These are phyloP conservation scores for Ceratosolen fusciceps DNA, from an alignment of 1,140 invertebrate species.

Conservation along the genomic window DNA sequence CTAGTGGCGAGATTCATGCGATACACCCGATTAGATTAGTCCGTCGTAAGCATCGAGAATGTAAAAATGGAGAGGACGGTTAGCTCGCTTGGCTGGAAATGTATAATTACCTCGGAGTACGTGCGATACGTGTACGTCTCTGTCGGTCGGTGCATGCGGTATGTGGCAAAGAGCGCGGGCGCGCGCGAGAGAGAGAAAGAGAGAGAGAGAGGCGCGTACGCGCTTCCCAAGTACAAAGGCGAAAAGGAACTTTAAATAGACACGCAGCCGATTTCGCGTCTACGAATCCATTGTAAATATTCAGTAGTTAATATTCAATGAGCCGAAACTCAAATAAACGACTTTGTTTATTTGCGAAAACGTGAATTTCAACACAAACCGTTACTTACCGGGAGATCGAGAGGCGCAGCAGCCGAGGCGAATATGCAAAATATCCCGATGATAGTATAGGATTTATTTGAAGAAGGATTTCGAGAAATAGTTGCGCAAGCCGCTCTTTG, in stretches of 20 bases:
- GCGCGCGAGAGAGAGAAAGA: no score
- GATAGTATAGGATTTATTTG: not conserved
- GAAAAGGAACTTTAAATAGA: not conserved
- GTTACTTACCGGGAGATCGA: not conserved
- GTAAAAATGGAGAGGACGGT: no score
- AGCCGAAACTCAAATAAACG: not conserved
- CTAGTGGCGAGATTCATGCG: not conserved
- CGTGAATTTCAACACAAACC: slow-evolving; percentile 4
- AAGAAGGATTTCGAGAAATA: slow-evolving; percentile 4
- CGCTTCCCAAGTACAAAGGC: no score
- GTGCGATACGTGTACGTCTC: no score
- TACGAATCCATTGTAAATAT: slow-evolving; percentile 3
- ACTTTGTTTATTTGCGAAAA: slow-evolving; percentile 1
- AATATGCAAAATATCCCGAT: slow-evolving; percentile 9
- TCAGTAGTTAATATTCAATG: slow-evolving; percentile 1
- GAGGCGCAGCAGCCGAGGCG: not conserved
- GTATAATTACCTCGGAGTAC: no score
- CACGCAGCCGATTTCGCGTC: not conserved
- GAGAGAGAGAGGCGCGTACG: no score
- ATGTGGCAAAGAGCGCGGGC: no score
- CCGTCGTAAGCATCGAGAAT: no score
- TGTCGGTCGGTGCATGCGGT: no score
- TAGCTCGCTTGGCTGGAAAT: no score
- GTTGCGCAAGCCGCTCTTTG: slow-evolving; percentile 5
- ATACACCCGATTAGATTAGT: not conserved